Percentiles rank a stretch among this genome's conserved stretches.
Conservation (phyloP, 1,140 invertebrate genomes). For the Eulimnadia texana region DNA sequence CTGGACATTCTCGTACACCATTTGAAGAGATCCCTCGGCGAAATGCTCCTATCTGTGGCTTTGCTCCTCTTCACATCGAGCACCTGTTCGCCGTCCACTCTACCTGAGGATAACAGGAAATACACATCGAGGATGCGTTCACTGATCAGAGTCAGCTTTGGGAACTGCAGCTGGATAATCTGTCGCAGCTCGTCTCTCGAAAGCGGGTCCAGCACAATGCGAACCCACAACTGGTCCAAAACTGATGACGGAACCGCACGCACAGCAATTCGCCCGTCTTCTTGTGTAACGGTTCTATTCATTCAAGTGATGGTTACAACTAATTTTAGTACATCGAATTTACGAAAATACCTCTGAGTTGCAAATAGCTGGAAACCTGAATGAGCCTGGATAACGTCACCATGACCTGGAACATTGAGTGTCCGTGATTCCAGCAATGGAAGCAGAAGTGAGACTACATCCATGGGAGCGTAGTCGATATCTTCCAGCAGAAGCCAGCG, state of each 20-base stretch:
- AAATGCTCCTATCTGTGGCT: constrained; percentile 27
- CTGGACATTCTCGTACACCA: constrained; percentile 65
- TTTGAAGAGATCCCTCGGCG: constrained; percentile 73
- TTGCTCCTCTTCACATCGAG: constrained; percentile 2
- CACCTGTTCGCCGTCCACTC: background rate
- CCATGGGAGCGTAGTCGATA: constrained; percentile 80
- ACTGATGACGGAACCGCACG: constrained; percentile 18
- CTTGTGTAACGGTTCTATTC: background rate
- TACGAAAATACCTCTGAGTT: constrained; percentile 52
- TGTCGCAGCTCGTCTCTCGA: constrained; percentile 51
- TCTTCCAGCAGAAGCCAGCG: constrained; percentile 93
- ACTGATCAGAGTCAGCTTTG: constrained; percentile 53
- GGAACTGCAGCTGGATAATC: constrained; percentile 46
- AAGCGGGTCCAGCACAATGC: constrained; percentile 65
- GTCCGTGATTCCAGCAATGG: constrained; percentile 68
- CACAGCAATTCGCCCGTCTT: background rate
- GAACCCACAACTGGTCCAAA: constrained; percentile 56
- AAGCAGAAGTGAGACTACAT: constrained; percentile 75
- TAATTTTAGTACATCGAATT: background rate
- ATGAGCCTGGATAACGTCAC: constrained; percentile 56
- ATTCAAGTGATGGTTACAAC: constrained; percentile 21
- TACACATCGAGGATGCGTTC: constrained; percentile 70
- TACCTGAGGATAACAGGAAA: constrained; percentile 36
- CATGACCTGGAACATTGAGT: constrained; percentile 73
- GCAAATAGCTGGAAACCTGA: constrained; percentile 83